These are phyloP conservation scores for Leptinotarsa defecta DNA, from an alignment of 1,140 invertebrate species.

Conservation along the genomic window DNA sequence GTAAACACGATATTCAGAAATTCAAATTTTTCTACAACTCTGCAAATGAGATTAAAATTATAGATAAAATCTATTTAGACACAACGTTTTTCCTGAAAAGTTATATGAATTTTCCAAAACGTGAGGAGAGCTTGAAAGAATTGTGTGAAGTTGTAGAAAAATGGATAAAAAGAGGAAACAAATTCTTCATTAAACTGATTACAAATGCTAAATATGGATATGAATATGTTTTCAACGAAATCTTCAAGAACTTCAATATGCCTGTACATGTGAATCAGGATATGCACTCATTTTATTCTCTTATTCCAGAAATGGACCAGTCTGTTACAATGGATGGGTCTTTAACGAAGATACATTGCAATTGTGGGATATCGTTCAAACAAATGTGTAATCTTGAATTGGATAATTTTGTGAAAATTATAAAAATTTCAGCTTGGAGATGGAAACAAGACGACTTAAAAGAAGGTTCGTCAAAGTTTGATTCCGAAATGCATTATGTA, in stretches of 20 bases:
- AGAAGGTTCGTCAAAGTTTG: constrained; percentile 44
- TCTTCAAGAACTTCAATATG: constrained; percentile 59
- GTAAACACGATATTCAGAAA: constrained; percentile 60
- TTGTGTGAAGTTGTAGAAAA: constrained; percentile 59
- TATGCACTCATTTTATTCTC: constrained; percentile 53
- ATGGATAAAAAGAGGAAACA: constrained; percentile 60
- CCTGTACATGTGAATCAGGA: constrained; percentile 61
- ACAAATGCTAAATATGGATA: constrained; percentile 63
- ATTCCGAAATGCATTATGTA: constrained; percentile 55
- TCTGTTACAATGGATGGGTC: constrained; percentile 54
- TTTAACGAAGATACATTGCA: constrained; percentile 56
- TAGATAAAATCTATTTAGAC: constrained; percentile 71
- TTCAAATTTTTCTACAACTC: constrained; percentile 61
- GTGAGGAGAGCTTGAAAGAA: constrained; percentile 60
- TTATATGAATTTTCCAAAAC: constrained; percentile 63
- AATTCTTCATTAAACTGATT: constrained; percentile 61
- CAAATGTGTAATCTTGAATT: constrained; percentile 43
- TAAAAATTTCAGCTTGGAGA: constrained; percentile 60
- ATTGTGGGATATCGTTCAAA: constrained; percentile 35
- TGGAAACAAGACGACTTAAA: constrained; percentile 58
- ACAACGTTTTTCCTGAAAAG: constrained; percentile 67
- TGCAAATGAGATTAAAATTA: constrained; percentile 57
- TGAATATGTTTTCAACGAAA: constrained; percentile 65
- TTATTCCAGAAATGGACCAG: constrained; percentile 56
- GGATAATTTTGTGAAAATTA: constrained; percentile 49